Conservation (phyloP, 2,888 invertebrate species). For the Xestia sexstrigata region DNA sequence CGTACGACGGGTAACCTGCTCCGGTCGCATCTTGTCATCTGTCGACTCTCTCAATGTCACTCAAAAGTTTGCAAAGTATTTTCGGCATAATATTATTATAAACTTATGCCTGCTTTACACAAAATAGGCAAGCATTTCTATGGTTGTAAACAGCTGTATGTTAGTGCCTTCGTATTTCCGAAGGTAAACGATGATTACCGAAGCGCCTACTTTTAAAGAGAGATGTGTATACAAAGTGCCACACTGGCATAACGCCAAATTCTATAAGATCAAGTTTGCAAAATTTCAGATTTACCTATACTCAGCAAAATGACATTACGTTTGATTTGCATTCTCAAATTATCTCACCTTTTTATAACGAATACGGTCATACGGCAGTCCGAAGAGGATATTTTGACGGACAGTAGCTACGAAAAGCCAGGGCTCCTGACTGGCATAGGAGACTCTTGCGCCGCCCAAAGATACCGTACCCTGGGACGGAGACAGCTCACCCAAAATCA, state of each 20-base stretch:
- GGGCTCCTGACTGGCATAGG: conserved; percentile 95
- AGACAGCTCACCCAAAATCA: conserved; percentile 93
- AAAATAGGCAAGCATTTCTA: not conserved
- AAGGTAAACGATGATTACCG: not conserved
- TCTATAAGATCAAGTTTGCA: not conserved
- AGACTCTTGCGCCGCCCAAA: conserved; percentile 91
- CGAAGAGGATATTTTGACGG: conserved; percentile 95
- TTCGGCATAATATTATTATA: no score
- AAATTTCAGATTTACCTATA: conserved; percentile 10
- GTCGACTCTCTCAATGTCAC: no score
- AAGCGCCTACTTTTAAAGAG: not conserved
- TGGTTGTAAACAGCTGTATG: not conserved
- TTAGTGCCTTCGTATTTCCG: not conserved
- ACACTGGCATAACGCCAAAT: not conserved
- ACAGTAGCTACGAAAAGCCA: conserved; percentile 94
- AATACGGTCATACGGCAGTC: conserved; percentile 90
- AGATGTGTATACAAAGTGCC: not conserved
- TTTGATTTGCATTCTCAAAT: not conserved
- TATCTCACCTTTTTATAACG: conserved; percentile 86
- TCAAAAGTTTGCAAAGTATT: no score
- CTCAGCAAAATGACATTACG: not conserved
- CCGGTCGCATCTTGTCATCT: no score
- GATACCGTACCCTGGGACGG: conserved; percentile 91
- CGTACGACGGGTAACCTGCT: no score
- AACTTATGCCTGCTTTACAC: no score